Evolutionary conservation across 2,888 invertebrate genomes (phyloP).

Genomic region (Cerastoderma edule): DNA sequence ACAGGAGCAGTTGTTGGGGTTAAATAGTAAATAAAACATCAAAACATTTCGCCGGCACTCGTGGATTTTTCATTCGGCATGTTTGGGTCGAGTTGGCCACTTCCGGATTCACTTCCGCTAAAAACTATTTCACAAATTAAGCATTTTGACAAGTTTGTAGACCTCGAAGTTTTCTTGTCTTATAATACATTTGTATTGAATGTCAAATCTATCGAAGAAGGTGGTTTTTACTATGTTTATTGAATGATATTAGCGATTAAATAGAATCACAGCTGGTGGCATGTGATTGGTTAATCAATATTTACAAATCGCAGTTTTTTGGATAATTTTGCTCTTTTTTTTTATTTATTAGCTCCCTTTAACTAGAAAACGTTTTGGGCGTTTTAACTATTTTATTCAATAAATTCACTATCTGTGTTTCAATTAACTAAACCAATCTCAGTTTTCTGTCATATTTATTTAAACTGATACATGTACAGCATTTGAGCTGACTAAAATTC

Average conservation of each 20-base stretch:
- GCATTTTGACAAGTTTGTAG: not conserved
- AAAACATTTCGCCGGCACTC: constrained; percentile 44
- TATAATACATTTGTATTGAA: no score
- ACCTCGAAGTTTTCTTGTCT: no score
- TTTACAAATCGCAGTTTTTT: constrained; percentile 4
- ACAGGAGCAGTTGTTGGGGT: not conserved
- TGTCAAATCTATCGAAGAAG: no score
- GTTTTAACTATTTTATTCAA: no score
- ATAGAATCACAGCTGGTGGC: constrained; percentile 30
- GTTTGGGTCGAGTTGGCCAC: constrained; percentile 37
- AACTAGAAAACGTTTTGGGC: not conserved
- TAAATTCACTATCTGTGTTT: not conserved
- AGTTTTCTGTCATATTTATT: not conserved
- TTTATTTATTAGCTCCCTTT: constrained; percentile 18
- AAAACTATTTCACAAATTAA: not conserved
- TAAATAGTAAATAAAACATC: constrained; percentile 1
- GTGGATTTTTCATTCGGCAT: constrained; percentile 45
- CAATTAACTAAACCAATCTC: not conserved
- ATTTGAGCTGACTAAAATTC: no score
- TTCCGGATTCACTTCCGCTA: constrained; percentile 29
- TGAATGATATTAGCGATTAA: not conserved
- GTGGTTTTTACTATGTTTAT: no score
- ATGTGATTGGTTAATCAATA: constrained; percentile 38
- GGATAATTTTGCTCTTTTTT: not conserved
- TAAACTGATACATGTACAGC: not conserved